These are phyloP conservation scores for Pristionchus pacificus DNA, from an alignment of 1,140 invertebrate genomes.

Conservation along the genomic window DNA sequence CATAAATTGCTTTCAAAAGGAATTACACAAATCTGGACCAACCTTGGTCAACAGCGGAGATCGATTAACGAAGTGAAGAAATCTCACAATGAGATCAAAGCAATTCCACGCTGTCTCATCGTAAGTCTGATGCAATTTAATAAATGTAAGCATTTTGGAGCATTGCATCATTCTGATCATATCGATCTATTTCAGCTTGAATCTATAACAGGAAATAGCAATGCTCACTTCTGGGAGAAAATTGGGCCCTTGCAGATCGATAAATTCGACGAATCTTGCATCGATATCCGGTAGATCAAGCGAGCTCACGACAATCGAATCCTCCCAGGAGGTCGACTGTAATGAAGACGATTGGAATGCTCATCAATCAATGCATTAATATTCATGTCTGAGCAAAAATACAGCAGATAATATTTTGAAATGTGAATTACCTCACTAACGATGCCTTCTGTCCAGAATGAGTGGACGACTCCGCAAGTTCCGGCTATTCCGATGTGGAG, in stretches of 20 bases:
- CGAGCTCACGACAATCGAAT: not conserved
- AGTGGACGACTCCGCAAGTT: conserved; percentile 8
- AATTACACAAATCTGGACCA: not conserved
- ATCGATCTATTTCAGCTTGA: not conserved
- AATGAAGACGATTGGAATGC: not conserved
- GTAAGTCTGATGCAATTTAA: conserved; percentile 15
- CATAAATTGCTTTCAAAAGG: too few species aligned
- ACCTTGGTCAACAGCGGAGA: not conserved
- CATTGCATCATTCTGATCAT: not conserved
- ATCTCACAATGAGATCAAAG: conserved; percentile 29
- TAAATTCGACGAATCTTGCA: not conserved
- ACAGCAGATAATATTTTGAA: not conserved
- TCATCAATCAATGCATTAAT: not conserved
- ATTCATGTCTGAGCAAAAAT: not conserved
- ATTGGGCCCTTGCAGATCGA: not conserved
- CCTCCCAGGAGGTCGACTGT: not conserved
- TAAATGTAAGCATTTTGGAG: not conserved
- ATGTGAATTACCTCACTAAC: not conserved
- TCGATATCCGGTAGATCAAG: not conserved
- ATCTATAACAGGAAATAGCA: not conserved
- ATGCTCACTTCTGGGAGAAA: not conserved
- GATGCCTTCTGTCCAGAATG: conserved; percentile 27
- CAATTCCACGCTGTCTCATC: conserved; percentile 21
- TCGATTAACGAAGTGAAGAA: conserved; percentile 12
- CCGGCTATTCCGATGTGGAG: conserved; percentile 22